phyloP scores from a whole-genome alignment of 2,888 invertebrate genomes.

The Diplolepis rosae region DNA sequence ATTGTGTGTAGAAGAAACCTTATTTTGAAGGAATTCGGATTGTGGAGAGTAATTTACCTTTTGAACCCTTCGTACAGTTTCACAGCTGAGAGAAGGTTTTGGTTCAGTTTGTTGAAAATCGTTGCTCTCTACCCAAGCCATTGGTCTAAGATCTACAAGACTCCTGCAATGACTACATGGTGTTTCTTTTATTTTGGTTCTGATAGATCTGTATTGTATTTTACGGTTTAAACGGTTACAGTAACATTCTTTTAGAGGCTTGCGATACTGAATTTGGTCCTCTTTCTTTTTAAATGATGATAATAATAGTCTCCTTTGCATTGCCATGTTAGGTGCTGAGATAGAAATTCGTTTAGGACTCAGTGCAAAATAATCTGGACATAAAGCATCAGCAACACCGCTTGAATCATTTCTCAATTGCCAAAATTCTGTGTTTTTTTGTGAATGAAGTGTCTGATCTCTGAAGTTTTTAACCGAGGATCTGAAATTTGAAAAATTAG shows the following conservation, averaged over 20 bases:
- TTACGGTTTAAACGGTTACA: slow-evolving; percentile 53
- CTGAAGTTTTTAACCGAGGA: background rate
- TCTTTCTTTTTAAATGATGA: slow-evolving; percentile 55
- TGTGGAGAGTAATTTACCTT: slow-evolving; percentile 61
- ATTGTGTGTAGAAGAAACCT: slow-evolving; percentile 18
- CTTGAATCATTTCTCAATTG: slow-evolving; percentile 54
- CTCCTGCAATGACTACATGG: slow-evolving; percentile 48
- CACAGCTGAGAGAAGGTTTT: slow-evolving; percentile 51
- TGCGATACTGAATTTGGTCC: slow-evolving; percentile 44
- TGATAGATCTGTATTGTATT: slow-evolving; percentile 41
- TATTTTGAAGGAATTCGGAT: slow-evolving; percentile 62
- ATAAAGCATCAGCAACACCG: slow-evolving; percentile 45
- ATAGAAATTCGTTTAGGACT: slow-evolving; percentile 2
- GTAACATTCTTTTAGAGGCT: slow-evolving; percentile 63
- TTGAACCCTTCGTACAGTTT: slow-evolving; percentile 57
- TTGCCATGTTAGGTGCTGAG: slow-evolving; percentile 40
- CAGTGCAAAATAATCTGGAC: slow-evolving; percentile 42
- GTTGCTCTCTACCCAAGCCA: slow-evolving; percentile 11
- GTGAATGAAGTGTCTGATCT: background rate
- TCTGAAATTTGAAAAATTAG: too few species aligned
- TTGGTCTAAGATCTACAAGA: slow-evolving; percentile 35
- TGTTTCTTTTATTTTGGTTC: slow-evolving; percentile 39
- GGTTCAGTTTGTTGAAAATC: background rate
- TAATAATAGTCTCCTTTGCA: slow-evolving; percentile 51
- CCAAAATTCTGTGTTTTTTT: slow-evolving; percentile 49